These are phyloP conservation scores for Ceyx erithaca DNA, from an alignment of 2,797 vertebrate species.

Conservation along the genomic window DNA sequence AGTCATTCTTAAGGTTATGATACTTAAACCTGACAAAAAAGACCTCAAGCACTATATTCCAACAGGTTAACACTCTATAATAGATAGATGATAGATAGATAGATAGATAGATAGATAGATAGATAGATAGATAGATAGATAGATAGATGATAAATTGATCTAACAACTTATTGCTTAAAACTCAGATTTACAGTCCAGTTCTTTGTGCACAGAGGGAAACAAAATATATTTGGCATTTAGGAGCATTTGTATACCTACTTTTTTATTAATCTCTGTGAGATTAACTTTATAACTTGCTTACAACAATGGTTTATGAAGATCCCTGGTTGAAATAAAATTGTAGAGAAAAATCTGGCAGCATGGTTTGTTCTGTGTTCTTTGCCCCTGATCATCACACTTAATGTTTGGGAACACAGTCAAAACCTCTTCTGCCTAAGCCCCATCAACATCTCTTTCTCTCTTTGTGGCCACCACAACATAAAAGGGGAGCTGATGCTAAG, in stretches of 20 bases:
- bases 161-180: background rate
- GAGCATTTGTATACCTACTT: background rate
- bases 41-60: background rate
- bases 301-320: background rate
- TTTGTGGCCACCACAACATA: background rate
- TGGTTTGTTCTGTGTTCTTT: background rate
- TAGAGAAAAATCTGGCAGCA: background rate
- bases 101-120: too few relatives aligned
- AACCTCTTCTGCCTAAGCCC: background rate
- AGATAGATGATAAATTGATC: too few relatives aligned
- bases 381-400: background rate
- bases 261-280: background rate
- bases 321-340: background rate
- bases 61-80: background rate
- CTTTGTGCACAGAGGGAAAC: background rate
- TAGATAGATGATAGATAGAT: background rate
- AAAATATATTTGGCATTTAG: background rate
- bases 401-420: background rate
- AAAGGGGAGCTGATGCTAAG: background rate
- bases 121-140: too few relatives aligned
- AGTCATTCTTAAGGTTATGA: slow-evolving; percentile 10
- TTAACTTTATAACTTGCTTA: background rate
- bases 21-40: slow-evolving; percentile 28
- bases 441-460: background rate
- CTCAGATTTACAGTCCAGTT: slow-evolving; percentile 2